Percentiles rank a stretch among this genome's conserved stretches.
Conservation (phyloP, 2,797 vertebrate species). For the Danio jaintianensis region DNA sequence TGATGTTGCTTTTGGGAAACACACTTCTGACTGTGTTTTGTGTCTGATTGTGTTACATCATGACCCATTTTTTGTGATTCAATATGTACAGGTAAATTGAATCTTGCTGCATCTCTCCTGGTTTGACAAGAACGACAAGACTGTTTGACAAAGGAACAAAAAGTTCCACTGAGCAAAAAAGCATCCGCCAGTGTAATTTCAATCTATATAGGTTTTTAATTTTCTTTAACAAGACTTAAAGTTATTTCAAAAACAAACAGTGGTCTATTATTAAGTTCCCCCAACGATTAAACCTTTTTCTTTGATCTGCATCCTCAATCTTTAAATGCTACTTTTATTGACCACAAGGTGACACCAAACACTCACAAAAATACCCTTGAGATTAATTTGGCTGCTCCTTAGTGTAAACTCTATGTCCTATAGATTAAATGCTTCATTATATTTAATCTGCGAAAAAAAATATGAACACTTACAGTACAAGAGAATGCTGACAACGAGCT, state of each 20-base stretch:
- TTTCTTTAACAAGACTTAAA: background rate
- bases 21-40: background rate
- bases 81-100: background rate
- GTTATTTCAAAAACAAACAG: background rate
- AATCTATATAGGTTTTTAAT: background rate
- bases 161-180: background rate
- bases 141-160: background rate
- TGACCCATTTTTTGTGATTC: background rate
- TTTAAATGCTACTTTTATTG: constrained; percentile 50
- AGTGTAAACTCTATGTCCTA: constrained; percentile 35
- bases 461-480: constrained; percentile 10
- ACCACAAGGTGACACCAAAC: constrained; percentile 64
- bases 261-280: background rate
- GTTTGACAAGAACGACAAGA: background rate
- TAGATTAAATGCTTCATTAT: constrained; percentile 25
- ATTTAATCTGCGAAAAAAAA: constrained; percentile 35
- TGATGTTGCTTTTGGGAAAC: background rate
- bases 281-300: background rate
- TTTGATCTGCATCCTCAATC: constrained; percentile 37
- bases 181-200: too few relatives aligned
- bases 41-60: background rate
- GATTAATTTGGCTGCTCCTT: constrained; percentile 51
- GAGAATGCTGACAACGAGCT: constrained; percentile 47
- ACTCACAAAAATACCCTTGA: constrained; percentile 61
- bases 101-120: background rate